A percentile compares a stretch with the other conserved stretches of the same genome.
phyloP scores from a whole-genome alignment of 2,888 invertebrate genomes.

The Strigamia maritima region DNA sequence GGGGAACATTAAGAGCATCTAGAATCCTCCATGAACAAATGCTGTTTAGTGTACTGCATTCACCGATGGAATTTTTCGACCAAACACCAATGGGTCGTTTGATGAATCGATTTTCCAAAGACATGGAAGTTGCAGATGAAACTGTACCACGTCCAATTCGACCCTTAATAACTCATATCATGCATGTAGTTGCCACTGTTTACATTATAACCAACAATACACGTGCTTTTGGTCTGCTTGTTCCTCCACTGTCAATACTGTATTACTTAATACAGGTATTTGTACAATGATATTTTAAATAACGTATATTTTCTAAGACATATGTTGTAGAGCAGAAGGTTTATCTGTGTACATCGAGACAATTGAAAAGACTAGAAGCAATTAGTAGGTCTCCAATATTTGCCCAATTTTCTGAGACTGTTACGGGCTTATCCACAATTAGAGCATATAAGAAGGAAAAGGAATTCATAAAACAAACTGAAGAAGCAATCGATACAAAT shows the following conservation, averaged over 20 bases:
- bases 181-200: constrained; percentile 36
- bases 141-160: constrained; percentile 35
- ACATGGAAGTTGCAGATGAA: constrained; percentile 37
- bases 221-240: constrained; percentile 26
- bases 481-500: neutral
- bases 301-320: neutral
- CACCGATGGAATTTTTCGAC: constrained; percentile 39
- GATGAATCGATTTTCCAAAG: constrained; percentile 37
- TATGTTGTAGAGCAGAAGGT: constrained; percentile 24
- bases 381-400: constrained; percentile 38
- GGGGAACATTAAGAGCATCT: constrained; percentile 37
- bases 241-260: constrained; percentile 5
- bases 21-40: constrained; percentile 31
- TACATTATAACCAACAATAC: constrained; percentile 35
- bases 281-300: neutral
- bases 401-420: constrained; percentile 37
- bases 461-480: neutral
- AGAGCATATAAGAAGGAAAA: constrained; percentile 32
- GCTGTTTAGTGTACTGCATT: constrained; percentile 24
- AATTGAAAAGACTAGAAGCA: constrained; percentile 37
- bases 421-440: constrained; percentile 33
- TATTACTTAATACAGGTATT: constrained; percentile 37
- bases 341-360: constrained; percentile 28
- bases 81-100: constrained; percentile 34
- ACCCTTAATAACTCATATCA: constrained; percentile 34